These are phyloP conservation scores for Polylopha cassiicola DNA, from an alignment of 2,888 invertebrate species.

Conservation along the genomic window DNA sequence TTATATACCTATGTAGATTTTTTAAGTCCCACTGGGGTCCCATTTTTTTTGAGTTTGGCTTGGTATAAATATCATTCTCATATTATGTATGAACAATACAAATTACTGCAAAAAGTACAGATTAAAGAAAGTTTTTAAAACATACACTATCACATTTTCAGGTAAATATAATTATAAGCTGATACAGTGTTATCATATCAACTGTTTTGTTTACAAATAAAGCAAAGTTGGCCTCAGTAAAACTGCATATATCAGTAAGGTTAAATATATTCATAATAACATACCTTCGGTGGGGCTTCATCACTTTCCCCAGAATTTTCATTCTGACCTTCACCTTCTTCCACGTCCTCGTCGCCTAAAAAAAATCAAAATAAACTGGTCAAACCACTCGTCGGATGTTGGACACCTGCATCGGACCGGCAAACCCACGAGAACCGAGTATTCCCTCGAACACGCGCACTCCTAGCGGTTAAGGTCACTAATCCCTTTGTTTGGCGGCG, in stretches of 20 bases:
- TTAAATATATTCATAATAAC: slow-evolving; percentile 15
- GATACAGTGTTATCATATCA: slow-evolving; percentile 7
- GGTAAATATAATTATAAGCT: too few species aligned
- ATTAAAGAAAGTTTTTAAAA: too few species aligned
- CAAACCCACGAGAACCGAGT: slow-evolving; percentile 40
- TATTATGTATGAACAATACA: too few species aligned
- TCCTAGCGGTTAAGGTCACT: slow-evolving; percentile 78
- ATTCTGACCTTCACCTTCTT: slow-evolving; percentile 80
- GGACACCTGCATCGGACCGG: slow-evolving; percentile 42
- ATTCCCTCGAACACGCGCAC: slow-evolving; percentile 47
- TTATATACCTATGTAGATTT: too few species aligned
- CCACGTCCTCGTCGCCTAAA: slow-evolving; percentile 83
- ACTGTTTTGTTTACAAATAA: slow-evolving; percentile 20
- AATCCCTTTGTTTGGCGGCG: slow-evolving; percentile 87
- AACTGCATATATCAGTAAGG: slow-evolving; percentile 23
- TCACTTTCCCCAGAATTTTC: slow-evolving; percentile 88
- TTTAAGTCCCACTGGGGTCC: too few species aligned
- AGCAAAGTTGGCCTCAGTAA: background rate
- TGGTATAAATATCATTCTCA: too few species aligned
- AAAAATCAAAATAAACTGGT: slow-evolving; percentile 58
- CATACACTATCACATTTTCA: too few species aligned
- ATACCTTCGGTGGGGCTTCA: slow-evolving; percentile 80
- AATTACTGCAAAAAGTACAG: too few species aligned
- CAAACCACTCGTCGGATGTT: slow-evolving; percentile 52
- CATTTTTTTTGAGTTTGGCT: too few species aligned